Base-by-base conservation (phyloP, 2,888 invertebrate species). In the Philereme transversata region DNA sequence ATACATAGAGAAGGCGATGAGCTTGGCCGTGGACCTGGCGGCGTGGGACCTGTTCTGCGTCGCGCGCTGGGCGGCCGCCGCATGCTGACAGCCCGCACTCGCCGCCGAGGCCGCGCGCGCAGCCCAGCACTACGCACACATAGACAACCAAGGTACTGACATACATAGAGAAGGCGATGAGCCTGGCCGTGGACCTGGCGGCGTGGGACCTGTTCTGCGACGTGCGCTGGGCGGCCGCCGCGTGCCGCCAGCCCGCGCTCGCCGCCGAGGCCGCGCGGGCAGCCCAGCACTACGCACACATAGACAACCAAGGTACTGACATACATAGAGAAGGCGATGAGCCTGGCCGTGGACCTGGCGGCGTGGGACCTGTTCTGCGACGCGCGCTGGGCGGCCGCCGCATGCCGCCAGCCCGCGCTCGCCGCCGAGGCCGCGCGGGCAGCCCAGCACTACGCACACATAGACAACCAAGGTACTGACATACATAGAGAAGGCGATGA, bases 11-110 rank as follows among this genome's bases (percentile, higher is more conserved):
- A 40, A 38, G 36, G 36, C 1, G 36, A 5, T 38, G 7, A 38
- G 36, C 36, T 4, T 38, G 36, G 36, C 36, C 36, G 36, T 38
- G 36, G 36, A 7, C 83, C 93, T 98, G 67, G 98, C 95, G 54
- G 97, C 97, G 77, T 96, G 96, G 83, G 98, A 98, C 87, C 93
- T 98, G 62, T 98, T 97, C 80, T 95, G 96, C 94, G 97, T 97
- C 88, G 93, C 96, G 57, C 95, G 95, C 77, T 96, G 95, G 87
- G 94, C 95, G 46, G 96, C 97, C n/a, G 89, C 93, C 54, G 87
- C 93, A 41, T 91, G 94, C 58, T 93, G 93, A 3, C 94, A 94
- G 70, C 82, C 90, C 2, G 93, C 94, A 67, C 94, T 97, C 79
- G 95, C 95, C 0, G 92, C 90, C 4, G 96, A 96, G 65, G 96